Base-by-base conservation (phyloP, 2,888 invertebrate species). In the Orgyia antiqua region DNA sequence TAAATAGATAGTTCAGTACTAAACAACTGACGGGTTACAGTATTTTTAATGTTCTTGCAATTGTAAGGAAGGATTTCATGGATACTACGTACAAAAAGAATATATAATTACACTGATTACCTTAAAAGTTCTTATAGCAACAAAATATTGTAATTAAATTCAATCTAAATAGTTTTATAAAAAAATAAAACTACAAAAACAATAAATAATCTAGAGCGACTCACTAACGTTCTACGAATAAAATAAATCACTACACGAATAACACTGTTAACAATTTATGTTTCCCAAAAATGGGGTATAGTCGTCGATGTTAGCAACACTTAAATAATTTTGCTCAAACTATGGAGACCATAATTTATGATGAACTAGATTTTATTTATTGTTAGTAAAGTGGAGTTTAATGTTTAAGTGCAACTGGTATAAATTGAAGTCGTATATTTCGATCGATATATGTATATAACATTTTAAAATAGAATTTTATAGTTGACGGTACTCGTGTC, bases 251-350 rank as follows among this genome's bases (percentile, higher is more conserved):
- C 37, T 49, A 57, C 51, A 58, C 71, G 74, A 74, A 76, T 75
- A 75, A 72, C 63, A 52, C 63, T 63, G 71, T 76, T 77, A 75
- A 64, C 68, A 62, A 69, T 70, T 68, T 68, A 69, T 73, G 64
- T 61, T 64, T 59, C 57, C 58, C 50, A 46, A 66, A 67, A 65
- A 58, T 49, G 47, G 62, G 56, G 54, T 67, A 61, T 58, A 58
- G 63, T 47, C 58, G 59, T 58, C 59, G 62, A 63, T 67, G 61
- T 58, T 61, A 60, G 68, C 65, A 69, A 70, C 73, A 68, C 71
- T 73, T 63, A 67, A 68, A 66, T 62, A 60, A 66, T 66, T 65
- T 49, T 44, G 53, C 56, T 41, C 50, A 44, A 58, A 58, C 58
- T 51, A 58, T 51, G 44, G 55, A 51, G 51, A 47, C 42, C 51